A percentile compares a stretch with the other conserved stretches of the same genome.
Conservation (phyloP, 2,797 vertebrate genomes). For the Linurgus olivaceus region DNA sequence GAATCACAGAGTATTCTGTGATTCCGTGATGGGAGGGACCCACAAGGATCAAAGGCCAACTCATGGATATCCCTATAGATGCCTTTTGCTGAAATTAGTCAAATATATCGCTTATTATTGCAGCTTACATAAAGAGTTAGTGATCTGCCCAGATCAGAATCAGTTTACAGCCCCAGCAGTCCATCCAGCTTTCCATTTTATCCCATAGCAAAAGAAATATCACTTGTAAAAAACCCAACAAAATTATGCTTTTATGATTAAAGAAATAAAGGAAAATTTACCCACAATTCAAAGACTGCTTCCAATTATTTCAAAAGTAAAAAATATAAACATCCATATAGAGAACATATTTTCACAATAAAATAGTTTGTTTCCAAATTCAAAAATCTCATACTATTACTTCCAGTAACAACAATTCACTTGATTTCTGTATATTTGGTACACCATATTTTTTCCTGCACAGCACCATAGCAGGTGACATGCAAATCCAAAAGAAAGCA, state of each 20-base stretch:
- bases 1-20: background rate
- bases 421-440: background rate
- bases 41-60: background rate
- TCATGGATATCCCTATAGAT: background rate
- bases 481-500: background rate
- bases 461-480: background rate
- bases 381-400: background rate
- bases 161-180: background rate
- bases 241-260: background rate
- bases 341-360: background rate
- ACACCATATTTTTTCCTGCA: background rate
- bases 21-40: background rate
- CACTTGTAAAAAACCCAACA: rapidly evolving
- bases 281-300: background rate
- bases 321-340: background rate
- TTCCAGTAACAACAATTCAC: background rate
- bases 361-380: background rate
- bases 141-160: background rate
- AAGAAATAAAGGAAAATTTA: background rate
- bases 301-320: background rate
- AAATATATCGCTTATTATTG: background rate
- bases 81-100: background rate
- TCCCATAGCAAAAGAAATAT: background rate
- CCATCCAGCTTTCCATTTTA: background rate
- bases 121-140: background rate